Evolutionary conservation across 2,113 vertebrate species (phyloP), one percentile per base, ranked within the genome.

Genomic region (Microcebus tavaratra): DNA sequence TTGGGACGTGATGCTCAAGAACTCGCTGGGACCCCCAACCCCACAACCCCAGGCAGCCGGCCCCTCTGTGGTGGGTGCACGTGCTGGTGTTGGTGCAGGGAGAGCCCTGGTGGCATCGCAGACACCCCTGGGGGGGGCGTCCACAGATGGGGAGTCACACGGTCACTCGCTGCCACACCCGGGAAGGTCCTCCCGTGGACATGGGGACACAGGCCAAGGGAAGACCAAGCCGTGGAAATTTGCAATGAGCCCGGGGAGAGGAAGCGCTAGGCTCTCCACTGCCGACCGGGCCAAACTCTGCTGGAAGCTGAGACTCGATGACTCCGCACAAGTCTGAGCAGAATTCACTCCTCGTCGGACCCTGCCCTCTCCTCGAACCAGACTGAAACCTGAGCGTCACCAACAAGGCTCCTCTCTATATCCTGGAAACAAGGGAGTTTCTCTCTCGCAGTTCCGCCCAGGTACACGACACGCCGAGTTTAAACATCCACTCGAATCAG

Each of bases 401-500:
- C 15, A 10, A 15, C 5, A 7, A 4, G 36, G 6, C 29, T 79
- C 68, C 63, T 18, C 18, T 42, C 29, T 29, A 4, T 36, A 15
- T 75, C 73, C 9, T 12, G 27, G 67, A 48, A 21, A 65, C 72
- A 1, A 63, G 7, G 53, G 13, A 15, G 0, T 8, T 42, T 59
- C 61, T 14, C 6, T n/a, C 36, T 81, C 42, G 15, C 3, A 0
- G 12, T 36, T 14, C 70, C 21, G 0, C 57, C 48, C 0, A 2
- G 34, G 36, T 8, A n/a, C 3, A 4, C 0, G 5, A 80, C 9
- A 14, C 0, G 4, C 21, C 5, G 0, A 6, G 13, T 29, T 42
- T 25, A 10, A 31, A 34, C 8, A 1, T 15, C 18, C 8, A 2
- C 10, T 9, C 17, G 9, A 23, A 2, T 17, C 25, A 0, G 50